phyloP scores from a whole-genome alignment of 2,888 invertebrate species.

The Deilephila elpenor region DNA sequence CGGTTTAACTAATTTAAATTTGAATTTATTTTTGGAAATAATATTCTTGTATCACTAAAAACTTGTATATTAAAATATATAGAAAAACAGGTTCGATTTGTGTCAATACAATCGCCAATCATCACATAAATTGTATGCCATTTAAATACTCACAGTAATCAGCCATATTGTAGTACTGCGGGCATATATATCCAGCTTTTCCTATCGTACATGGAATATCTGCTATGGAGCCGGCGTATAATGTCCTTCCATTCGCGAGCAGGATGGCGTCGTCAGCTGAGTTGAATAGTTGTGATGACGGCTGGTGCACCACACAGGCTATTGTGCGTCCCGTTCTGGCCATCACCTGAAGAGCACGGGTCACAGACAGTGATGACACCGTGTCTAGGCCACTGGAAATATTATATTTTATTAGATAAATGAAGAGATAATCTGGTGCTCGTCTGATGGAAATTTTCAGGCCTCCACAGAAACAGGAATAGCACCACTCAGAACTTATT shows the following conservation, averaged over 20 bases:
- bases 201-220: constrained; percentile 85
- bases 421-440: no score
- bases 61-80: no score
- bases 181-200: constrained; percentile 86
- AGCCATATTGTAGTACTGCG: constrained; percentile 91
- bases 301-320: constrained; percentile 92
- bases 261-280: constrained; percentile 90
- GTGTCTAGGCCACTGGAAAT: constrained; percentile 85
- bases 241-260: constrained; percentile 87
- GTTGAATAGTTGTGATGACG: constrained; percentile 89
- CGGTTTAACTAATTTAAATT: no score
- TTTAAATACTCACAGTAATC: constrained; percentile 86
- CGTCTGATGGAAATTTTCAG: no score
- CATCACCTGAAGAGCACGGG: constrained; percentile 85
- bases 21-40: no score
- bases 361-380: constrained; percentile 88
- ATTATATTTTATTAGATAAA: neutral
- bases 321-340: constrained; percentile 88
- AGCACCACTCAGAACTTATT: no score
- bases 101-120: no score
- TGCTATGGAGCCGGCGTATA: constrained; percentile 87
- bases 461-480: no score
- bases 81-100: no score
- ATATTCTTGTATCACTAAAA: no score
- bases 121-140: neutral